These are phyloP conservation scores for Macaria notata DNA, from an alignment of 2,888 invertebrate genomes.

Conservation along the genomic window DNA sequence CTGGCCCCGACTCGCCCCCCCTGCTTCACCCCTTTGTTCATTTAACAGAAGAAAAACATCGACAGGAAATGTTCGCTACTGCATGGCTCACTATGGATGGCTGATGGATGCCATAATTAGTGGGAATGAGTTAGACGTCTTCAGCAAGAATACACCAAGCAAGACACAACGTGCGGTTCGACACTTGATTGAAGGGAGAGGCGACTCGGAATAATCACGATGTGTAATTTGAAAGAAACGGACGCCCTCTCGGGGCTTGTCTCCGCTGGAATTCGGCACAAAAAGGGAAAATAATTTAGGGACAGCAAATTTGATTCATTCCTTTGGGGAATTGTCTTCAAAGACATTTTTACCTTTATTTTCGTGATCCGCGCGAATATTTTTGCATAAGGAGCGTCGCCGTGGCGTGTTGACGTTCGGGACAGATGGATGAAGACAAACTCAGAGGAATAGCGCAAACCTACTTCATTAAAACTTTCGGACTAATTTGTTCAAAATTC, in stretches of 20 bases:
- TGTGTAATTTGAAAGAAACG: conserved; percentile 50
- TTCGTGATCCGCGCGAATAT: conserved; percentile 26
- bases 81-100: conserved; percentile 40
- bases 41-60: conserved; percentile 47
- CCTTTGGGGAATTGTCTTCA: conserved; percentile 32
- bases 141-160: conserved; percentile 36
- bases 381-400: conserved; percentile 20
- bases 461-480: conserved; percentile 70
- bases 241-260: conserved; percentile 38
- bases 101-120: conserved; percentile 43
- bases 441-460: conserved; percentile 45
- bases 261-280: conserved; percentile 34
- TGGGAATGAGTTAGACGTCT: conserved; percentile 49
- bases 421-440: conserved; percentile 38
- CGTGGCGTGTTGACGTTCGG: conserved; percentile 26
- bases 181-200: conserved; percentile 34
- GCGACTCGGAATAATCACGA: conserved; percentile 47
- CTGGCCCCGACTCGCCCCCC: conserved; percentile 43
- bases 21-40: conserved; percentile 43
- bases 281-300: conserved; percentile 33
- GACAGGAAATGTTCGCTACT: conserved; percentile 47
- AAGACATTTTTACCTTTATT: conserved; percentile 33
- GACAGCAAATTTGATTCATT: conserved; percentile 36
- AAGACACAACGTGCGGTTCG: conserved; percentile 31
- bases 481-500: conserved; percentile 77